A percentile compares a stretch with the other conserved stretches of the same genome.
Evolutionary conservation across 1,140 invertebrate species (phyloP).

Genomic region (Apis florea): DNA sequence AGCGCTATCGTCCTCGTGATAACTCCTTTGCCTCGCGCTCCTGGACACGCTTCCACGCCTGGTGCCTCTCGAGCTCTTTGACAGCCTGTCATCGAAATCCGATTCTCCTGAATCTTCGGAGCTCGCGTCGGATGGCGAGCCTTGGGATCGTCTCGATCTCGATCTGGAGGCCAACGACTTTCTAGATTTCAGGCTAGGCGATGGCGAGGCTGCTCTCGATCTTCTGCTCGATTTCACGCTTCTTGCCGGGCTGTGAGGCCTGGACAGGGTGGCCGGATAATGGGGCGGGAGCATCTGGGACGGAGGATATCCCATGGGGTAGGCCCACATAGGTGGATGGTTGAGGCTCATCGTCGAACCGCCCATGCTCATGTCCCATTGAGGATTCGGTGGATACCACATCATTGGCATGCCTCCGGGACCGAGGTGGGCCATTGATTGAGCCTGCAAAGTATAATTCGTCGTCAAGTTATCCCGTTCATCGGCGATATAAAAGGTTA

Average conservation of each 20-base stretch:
- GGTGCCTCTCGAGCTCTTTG: slow-evolving; percentile 75
- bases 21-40: slow-evolving; percentile 63
- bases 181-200: slow-evolving; percentile 85
- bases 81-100: slow-evolving; percentile 81
- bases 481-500: neutral
- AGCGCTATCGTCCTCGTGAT: slow-evolving; percentile 71
- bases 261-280: slow-evolving; percentile 72
- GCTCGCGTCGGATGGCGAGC: slow-evolving; percentile 78
- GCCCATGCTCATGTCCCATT: slow-evolving; percentile 74
- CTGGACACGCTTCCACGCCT: slow-evolving; percentile 67
- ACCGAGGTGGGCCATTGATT: slow-evolving; percentile 85
- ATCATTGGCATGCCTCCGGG: slow-evolving; percentile 74
- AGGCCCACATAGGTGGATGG: slow-evolving; percentile 74
- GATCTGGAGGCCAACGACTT: slow-evolving; percentile 81
- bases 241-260: slow-evolving; percentile 78
- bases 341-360: slow-evolving; percentile 77
- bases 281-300: slow-evolving; percentile 80
- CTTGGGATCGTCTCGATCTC: slow-evolving; percentile 72
- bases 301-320: slow-evolving; percentile 75
- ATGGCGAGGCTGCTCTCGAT: slow-evolving; percentile 85
- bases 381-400: slow-evolving; percentile 78
- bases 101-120: slow-evolving; percentile 81
- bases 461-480: no score
- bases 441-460: slow-evolving; percentile 79
- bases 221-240: slow-evolving; percentile 74